phyloP scores from a whole-genome alignment of 2,797 vertebrate species.

The Leptodactylus fallax region DNA sequence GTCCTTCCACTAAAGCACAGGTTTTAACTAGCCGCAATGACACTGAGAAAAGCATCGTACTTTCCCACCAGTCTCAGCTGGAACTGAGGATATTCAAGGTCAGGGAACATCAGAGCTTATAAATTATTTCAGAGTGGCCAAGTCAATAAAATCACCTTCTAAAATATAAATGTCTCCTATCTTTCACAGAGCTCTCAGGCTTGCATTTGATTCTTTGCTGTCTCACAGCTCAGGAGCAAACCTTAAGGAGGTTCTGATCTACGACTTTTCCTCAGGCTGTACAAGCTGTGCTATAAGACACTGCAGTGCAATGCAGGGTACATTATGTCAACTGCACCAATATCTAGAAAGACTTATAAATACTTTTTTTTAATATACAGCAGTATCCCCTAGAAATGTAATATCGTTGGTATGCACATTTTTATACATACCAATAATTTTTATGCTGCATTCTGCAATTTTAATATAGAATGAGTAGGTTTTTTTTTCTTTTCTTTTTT shows the following conservation, averaged over 20 bases:
- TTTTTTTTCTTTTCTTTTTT: background rate
- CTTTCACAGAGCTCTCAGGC: conserved; percentile 7
- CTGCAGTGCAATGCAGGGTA: conserved; percentile 15
- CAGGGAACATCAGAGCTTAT: conserved; percentile 53
- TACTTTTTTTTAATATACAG: background rate
- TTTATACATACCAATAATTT: background rate
- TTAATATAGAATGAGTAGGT: too few relatives aligned
- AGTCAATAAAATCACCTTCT: conserved; percentile 60
- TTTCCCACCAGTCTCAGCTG: conserved; percentile 40
- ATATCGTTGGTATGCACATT: background rate
- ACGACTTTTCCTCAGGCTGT: conserved; percentile 30
- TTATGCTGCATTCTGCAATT: too few relatives aligned
- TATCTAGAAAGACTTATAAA: background rate
- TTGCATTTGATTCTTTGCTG: conserved; percentile 32
- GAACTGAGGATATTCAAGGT: conserved; percentile 50
- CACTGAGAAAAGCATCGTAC: conserved; percentile 7
- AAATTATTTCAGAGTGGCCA: conserved; percentile 56
- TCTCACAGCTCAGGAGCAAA: conserved; percentile 35
- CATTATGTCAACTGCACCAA: background rate
- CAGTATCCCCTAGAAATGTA: background rate
- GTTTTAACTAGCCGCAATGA: conserved; percentile 27
- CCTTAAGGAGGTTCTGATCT: conserved; percentile 8
- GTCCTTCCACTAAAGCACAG: conserved; percentile 36
- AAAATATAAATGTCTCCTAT: conserved; percentile 59
- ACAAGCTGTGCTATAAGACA: conserved; percentile 36